Evolutionary conservation across 2,888 invertebrate species (phyloP), one percentile per base, ranked within the genome.

Genomic region (Sphaerolaimus hirsutus): DNA sequence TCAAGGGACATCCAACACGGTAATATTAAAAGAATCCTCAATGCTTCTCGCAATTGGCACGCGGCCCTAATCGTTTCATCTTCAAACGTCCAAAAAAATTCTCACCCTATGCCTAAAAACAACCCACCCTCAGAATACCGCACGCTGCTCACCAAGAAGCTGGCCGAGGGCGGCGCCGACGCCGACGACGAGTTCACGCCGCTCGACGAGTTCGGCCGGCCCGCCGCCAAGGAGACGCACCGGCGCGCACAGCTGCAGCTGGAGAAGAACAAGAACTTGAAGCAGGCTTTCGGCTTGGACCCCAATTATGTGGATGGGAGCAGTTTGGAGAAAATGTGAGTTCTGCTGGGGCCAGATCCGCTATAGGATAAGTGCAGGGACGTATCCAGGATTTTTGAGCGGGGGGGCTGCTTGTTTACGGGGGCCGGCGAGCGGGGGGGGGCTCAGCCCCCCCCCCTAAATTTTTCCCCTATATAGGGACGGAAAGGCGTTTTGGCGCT

Each of bases 211-310:
- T 12, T 17, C 38, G 49, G 41, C 23, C 37, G 32, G 22, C 35
- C 19, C 12, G 5, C 40, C 68, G 83, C 83, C 51, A 81, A 81
- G 51, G 89, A 87, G 64, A 87, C 86, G 42, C 91, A 93, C 71
- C 83, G 87, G 66, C 76, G 86, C 53, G 89, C 91, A 1, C 84
- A 84, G 66, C 87, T 89, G 24, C 87, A 87, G 65, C 81, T 82
- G 61, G 81, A 83, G 67, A 89, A 89, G 68, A 91, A 91, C 72
- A 81, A 81, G 2, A 76, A 79, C 47, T 71, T 91, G 50, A 76
- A 86, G 46, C 81, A 83, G 64, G 91, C 89, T 4, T 89, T 91
- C 66, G 87, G 89, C 48, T 83, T 93, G 56, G 79, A 82, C 26
- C 80, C 83, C 57, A 78, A 76, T 60, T 91, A 87, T 69, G 81